Evolutionary conservation across 1,140 invertebrate species (phyloP), one percentile per base, ranked within the genome.

Genomic region (Pemphigus obesinymphae): DNA sequence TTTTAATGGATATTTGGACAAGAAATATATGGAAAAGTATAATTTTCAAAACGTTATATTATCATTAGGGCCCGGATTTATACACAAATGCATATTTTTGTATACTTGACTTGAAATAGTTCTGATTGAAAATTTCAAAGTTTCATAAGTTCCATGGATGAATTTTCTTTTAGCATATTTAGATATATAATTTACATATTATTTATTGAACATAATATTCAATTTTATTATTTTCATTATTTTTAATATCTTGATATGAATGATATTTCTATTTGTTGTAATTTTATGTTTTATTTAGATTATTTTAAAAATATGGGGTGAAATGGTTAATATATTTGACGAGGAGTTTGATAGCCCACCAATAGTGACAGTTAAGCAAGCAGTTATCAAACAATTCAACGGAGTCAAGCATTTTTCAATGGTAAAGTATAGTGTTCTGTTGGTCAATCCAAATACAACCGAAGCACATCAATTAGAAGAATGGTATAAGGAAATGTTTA

Each of bases 281-380:
- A 34, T 4, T n/a, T 34, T 63, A 6, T 45, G 3, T 45, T 58
- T 61, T 11, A n/a, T 80, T 43, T 5, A 80, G 76, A 29, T 80
- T 20, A 80, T 55, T 61, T 80, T 80, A 45, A 80, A 80, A 61
- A 37, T 80, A 1, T 80, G 76, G 76, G 76, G 37, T 61, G 76
- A 80, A 31, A 43, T 45, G 20, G 76, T 80, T 45, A 31, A 45
- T 1, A 63, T n/a, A 61, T 80, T 80, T 31, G 37, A 80, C 2
- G 34, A 43, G 15, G 20, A 43, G 3, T 61, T 61, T 45, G 37
- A 63, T 29, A 10, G 29, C n/a, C n/a, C n/a, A 1, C 76, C 55
- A 40, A n/a, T 80, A 29, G 53, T 80, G 17, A 5, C 40, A 17
- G 55, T 45, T 50, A 80, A 80, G 20, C 23, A 63, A 80, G 55